phyloP scores from a whole-genome alignment of 2,113 vertebrate genomes.

The Sarotherodon lohbergeri region DNA sequence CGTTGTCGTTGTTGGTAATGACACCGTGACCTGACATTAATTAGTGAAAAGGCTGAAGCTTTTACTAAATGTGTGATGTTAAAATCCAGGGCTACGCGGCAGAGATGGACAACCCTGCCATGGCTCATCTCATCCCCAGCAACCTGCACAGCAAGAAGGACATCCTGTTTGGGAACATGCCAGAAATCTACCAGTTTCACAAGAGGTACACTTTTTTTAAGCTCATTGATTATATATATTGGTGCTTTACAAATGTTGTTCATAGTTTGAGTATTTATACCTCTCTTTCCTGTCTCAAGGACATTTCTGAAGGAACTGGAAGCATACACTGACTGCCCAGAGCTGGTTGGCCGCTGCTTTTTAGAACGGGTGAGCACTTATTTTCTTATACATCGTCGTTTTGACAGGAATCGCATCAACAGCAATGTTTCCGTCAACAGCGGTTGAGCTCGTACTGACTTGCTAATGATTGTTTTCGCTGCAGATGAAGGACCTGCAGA shows the following conservation, averaged over 20 bases:
- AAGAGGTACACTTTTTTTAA: constrained; percentile 76
- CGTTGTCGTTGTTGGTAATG: background rate
- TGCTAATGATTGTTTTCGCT: background rate
- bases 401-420: background rate
- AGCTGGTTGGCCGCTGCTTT: constrained; percentile 91
- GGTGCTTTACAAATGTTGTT: background rate
- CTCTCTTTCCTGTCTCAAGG: constrained; percentile 49
- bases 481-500: constrained; percentile 95
- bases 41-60: background rate
- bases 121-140: constrained; percentile 84
- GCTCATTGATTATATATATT: background rate
- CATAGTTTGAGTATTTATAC: background rate
- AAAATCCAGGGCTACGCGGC: constrained; percentile 86
- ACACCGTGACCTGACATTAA: fast-evolving
- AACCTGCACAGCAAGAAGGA: constrained; percentile 88
- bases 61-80: background rate
- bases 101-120: constrained; percentile 91
- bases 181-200: constrained; percentile 96
- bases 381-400: background rate
- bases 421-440: background rate
- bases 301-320: constrained; percentile 91
- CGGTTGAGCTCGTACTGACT: background rate
- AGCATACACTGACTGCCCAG: constrained; percentile 84
- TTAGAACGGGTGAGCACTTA: constrained; percentile 78
- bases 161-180: constrained; percentile 94